Conservation (phyloP, 2,113 vertebrate genomes). For the Eptesicus fuscus region DNA sequence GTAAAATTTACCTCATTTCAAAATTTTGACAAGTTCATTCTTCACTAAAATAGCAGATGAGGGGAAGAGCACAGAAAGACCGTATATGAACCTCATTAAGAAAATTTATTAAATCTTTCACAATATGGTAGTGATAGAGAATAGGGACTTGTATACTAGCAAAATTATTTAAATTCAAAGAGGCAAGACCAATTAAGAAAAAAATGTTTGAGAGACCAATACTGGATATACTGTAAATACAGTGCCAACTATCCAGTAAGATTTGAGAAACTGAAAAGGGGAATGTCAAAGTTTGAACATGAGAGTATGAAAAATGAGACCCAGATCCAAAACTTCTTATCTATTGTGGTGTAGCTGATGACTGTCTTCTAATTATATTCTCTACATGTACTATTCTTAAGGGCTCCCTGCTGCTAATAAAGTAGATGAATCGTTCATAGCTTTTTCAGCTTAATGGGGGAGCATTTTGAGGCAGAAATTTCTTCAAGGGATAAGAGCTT, state of each 20-base stretch:
- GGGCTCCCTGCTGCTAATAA: background rate
- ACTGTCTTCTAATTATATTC: background rate
- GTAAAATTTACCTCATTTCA: constrained; percentile 28
- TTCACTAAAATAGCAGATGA: constrained; percentile 19
- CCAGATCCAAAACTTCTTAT: background rate
- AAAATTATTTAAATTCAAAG: constrained; percentile 13
- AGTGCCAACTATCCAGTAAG: background rate
- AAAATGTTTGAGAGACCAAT: background rate
- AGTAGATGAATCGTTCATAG: background rate
- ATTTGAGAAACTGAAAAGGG: background rate
- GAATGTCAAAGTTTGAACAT: background rate
- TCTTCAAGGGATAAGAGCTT: background rate
- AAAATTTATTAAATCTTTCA: constrained; percentile 11
- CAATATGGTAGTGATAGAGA: background rate
- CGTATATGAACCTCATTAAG: constrained; percentile 7
- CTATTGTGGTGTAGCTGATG: background rate
- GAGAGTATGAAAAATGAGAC: background rate
- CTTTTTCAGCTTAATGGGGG: background rate
- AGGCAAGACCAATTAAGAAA: background rate
- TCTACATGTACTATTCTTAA: background rate
- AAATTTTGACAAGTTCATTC: constrained; percentile 50
- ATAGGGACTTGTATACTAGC: background rate
- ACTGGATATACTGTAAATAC: background rate
- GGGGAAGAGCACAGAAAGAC: background rate
- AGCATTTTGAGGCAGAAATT: background rate